phyloP scores from a whole-genome alignment of 2,113 vertebrate species.

The Pao palembangensis region DNA sequence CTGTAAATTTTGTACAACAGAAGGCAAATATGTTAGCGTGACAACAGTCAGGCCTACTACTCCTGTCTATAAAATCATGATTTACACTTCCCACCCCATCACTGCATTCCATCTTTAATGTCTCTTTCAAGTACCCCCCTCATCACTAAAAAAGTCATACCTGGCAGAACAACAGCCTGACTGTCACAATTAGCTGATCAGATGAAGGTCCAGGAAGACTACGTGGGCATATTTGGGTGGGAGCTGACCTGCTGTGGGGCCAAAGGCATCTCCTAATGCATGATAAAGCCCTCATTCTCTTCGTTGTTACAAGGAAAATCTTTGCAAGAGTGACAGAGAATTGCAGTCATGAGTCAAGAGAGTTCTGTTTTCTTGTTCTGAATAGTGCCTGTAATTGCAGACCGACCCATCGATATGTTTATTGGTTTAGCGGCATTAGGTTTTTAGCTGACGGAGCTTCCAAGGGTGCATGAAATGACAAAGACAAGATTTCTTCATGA shows the following conservation, averaged over 20 bases:
- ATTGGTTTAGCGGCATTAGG: conserved; percentile 1
- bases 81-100: conserved; percentile 24
- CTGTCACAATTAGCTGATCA: conserved; percentile 36
- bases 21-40: no score
- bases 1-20: conserved; percentile 1
- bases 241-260: conserved; percentile 47
- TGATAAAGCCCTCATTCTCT: conserved; percentile 60
- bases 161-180: conserved; percentile 41
- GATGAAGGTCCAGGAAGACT: conserved; percentile 52
- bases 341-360: conserved; percentile 52
- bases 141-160: conserved; percentile 40
- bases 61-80: not conserved
- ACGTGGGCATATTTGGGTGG: conserved; percentile 58
- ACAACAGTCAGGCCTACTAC: no score
- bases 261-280: conserved; percentile 54
- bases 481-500: not conserved
- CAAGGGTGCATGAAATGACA: not conserved
- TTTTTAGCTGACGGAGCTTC: conserved; percentile 7
- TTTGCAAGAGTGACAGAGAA: conserved; percentile 30
- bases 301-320: conserved; percentile 46
- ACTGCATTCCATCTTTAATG: conserved; percentile 20
- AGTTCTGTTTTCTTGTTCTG: conserved; percentile 45
- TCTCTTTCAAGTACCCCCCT: conserved; percentile 33
- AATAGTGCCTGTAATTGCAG: conserved; percentile 7
- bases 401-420: conserved; percentile 11